phyloP scores from a whole-genome alignment of 2,797 vertebrate genomes.

The Macrochelys suwanniensis region DNA sequence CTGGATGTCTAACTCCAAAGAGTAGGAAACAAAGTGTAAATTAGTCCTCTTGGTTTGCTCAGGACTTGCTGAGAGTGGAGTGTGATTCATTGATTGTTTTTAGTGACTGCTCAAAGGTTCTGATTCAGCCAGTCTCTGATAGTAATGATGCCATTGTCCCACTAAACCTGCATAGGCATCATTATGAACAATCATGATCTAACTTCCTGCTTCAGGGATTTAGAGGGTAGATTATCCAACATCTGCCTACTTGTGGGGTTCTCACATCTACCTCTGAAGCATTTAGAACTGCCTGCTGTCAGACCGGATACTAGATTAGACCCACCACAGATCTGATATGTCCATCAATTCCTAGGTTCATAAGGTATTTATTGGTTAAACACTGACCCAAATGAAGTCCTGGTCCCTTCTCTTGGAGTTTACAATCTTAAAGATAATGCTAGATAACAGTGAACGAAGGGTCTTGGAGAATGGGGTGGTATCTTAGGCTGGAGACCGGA shows the following conservation, averaged over 20 bases:
- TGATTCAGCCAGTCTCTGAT: background rate
- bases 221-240: background rate
- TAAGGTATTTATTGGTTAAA: background rate
- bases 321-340: background rate
- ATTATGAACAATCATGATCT: background rate
- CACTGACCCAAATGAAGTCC: background rate
- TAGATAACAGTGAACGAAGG: background rate
- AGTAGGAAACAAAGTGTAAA: background rate
- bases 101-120: background rate
- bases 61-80: background rate
- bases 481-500: fast-evolving
- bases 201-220: background rate
- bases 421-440: background rate
- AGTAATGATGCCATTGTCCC: background rate
- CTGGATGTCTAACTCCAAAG: background rate
- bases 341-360: background rate
- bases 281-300: background rate
- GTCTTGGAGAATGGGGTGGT: background rate
- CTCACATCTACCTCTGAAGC: background rate
- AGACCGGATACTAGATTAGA: background rate
- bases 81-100: background rate
- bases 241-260: fast-evolving
- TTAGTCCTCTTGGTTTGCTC: background rate
- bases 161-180: background rate
- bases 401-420: background rate